A percentile compares a stretch with the other conserved stretches of the same genome.
These are phyloP conservation scores for Ryuthela nishihirai DNA, from an alignment of 2,888 invertebrate species.

Conservation along the genomic window DNA sequence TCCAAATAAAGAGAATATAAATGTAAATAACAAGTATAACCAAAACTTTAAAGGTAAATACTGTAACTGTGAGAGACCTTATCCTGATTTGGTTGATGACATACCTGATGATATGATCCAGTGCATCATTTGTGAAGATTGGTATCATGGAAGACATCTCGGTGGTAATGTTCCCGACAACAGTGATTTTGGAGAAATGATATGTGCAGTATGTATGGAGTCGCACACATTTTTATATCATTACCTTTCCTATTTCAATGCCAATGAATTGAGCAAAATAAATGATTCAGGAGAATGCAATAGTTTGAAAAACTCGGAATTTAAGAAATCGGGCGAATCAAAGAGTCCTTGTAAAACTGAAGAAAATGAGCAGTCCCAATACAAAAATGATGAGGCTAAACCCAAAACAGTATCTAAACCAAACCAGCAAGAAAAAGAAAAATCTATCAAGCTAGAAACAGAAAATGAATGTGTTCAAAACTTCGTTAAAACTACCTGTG, in stretches of 20 bases:
- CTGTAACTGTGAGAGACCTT: slow-evolving; percentile 85
- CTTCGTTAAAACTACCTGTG: background rate
- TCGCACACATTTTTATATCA: slow-evolving; percentile 68
- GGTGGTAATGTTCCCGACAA: slow-evolving; percentile 35
- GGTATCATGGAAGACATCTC: slow-evolving; percentile 72
- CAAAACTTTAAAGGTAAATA: slow-evolving; percentile 93
- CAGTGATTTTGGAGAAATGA: slow-evolving; percentile 69
- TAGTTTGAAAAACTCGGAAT: no score
- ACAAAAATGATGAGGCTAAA: no score
- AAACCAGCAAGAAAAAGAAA: no score
- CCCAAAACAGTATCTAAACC: no score
- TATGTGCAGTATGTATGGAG: slow-evolving; percentile 74
- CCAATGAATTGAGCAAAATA: no score
- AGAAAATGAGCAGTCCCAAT: no score
- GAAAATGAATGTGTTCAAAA: no score
- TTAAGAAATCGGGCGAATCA: no score
- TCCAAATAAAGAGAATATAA: slow-evolving; percentile 61
- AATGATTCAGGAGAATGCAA: no score
- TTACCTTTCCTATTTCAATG: no score
- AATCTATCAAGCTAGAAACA: no score
- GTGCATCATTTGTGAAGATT: slow-evolving; percentile 94
- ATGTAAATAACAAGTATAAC: slow-evolving; percentile 74
- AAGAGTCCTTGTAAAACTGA: no score
- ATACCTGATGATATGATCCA: slow-evolving; percentile 91
- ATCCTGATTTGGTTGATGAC: slow-evolving; percentile 83